phyloP scores from a whole-genome alignment of 2,888 invertebrate species.

The Quadroppia sp. region DNA sequence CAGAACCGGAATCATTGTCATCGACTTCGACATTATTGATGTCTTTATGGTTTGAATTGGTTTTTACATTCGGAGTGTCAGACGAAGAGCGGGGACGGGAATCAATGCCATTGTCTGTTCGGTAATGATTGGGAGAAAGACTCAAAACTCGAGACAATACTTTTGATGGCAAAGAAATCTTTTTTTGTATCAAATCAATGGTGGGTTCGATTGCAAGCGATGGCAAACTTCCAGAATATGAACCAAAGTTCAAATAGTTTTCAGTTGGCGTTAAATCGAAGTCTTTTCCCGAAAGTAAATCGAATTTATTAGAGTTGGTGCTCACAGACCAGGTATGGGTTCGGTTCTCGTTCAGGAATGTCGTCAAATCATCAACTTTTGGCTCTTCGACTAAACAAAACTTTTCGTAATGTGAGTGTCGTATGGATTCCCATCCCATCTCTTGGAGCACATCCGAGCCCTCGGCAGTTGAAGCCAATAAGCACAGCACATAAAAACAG shows the following conservation, averaged over 20 bases:
- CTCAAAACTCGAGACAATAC: constrained; percentile 15
- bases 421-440: constrained; percentile 62
- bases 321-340: constrained; percentile 28
- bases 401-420: constrained; percentile 69
- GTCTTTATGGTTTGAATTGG: not conserved
- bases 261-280: constrained; percentile 12
- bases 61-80: not conserved
- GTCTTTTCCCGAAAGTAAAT: constrained; percentile 15
- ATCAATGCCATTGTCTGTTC: constrained; percentile 5
- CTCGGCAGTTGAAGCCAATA: constrained; percentile 74
- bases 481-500: constrained; percentile 78
- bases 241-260: not conserved
- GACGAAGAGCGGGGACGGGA: constrained; percentile 39
- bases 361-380: constrained; percentile 36
- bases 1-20: constrained; percentile 13
- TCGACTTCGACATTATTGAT: not conserved
- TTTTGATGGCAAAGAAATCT: constrained; percentile 13
- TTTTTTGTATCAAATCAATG: not conserved
- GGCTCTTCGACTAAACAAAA: constrained; percentile 64
- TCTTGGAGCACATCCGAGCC: constrained; percentile 75
- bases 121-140: constrained; percentile 26
- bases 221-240: constrained; percentile 14
- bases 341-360: constrained; percentile 28
- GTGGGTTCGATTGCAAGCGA: not conserved
- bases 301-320: constrained; percentile 13